phyloP scores from a whole-genome alignment of 2,797 vertebrate genomes.

The Orestias chungarensis region DNA sequence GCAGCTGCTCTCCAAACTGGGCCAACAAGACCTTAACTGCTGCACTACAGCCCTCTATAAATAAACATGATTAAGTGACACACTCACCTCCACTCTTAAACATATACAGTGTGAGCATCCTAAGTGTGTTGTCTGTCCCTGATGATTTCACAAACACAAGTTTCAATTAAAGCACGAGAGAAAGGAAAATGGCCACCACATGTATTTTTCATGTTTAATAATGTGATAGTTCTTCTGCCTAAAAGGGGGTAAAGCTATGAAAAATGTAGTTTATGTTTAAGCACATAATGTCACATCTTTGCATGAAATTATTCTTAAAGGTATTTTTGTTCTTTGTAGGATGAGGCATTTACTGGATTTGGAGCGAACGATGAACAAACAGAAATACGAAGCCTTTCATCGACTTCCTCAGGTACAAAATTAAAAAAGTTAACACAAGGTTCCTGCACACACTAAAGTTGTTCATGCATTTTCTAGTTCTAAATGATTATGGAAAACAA shows the following conservation, averaged over 20 bases:
- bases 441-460: neutral
- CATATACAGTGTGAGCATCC: slow-evolving; percentile 49
- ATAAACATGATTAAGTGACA: slow-evolving; percentile 79
- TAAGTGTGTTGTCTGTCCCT: slow-evolving; percentile 58
- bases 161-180: slow-evolving; percentile 14
- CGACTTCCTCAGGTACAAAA: slow-evolving; percentile 85
- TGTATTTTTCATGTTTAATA: slow-evolving; percentile 9
- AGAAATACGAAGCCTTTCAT: slow-evolving; percentile 87
- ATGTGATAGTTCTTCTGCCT: neutral
- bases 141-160: slow-evolving; percentile 20
- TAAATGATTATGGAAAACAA: neutral
- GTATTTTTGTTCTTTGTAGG: slow-evolving; percentile 75
- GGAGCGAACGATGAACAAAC: slow-evolving; percentile 88
- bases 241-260: neutral
- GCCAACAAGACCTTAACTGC: slow-evolving; percentile 73
- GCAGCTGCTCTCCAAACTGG: slow-evolving; percentile 78
- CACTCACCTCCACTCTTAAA: slow-evolving; percentile 71
- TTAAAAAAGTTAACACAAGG: neutral
- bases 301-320: neutral
- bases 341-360: slow-evolving; percentile 95
- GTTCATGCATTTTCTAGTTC: too few relatives aligned
- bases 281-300: neutral
- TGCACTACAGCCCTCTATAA: slow-evolving; percentile 76
- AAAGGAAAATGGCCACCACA: slow-evolving; percentile 9
- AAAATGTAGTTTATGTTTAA: neutral